Percentiles rank a stretch among this genome's conserved stretches.
Conservation (phyloP, 37 sponge, comb jelly and placozoan genomes). For the Theonella swinhoei region DNA sequence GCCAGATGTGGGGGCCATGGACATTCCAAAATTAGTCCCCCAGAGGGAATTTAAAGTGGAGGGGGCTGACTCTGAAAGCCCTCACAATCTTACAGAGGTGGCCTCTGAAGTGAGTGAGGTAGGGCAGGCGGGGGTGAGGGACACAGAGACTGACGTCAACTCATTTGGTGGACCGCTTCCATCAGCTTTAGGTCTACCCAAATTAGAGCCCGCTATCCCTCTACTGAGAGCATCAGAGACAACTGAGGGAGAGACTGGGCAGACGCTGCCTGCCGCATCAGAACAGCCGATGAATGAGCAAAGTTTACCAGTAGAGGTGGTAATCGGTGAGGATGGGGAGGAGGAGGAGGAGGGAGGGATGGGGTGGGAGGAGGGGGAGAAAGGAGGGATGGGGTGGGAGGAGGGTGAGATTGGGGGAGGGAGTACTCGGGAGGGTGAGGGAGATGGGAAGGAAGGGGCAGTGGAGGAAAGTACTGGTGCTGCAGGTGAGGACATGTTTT, state of each 20-base stretch:
- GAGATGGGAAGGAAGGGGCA: not conserved
- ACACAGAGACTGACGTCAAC: not conserved
- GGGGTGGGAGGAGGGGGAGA: not conserved
- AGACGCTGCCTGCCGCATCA: not conserved
- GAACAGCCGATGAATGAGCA: not conserved
- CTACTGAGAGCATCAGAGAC: not conserved
- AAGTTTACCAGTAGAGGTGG: not conserved
- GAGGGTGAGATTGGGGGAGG: too few species aligned
- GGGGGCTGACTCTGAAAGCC: too few species aligned
- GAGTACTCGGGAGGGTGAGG: not conserved
- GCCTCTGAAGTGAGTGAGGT: not conserved
- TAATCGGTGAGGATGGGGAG: not conserved
- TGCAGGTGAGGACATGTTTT: not conserved
- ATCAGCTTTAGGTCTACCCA: not conserved
- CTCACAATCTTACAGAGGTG: too few species aligned
- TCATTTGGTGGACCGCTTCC: not conserved
- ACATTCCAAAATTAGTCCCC: not conserved
- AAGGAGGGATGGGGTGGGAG: too few species aligned
- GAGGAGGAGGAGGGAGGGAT: not conserved
- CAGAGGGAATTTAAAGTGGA: not conserved
- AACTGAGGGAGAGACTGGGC: not conserved
- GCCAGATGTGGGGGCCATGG: not conserved
- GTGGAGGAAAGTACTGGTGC: not conserved
- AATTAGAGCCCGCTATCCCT: not conserved
- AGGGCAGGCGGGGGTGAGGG: not conserved